A percentile compares a stretch with the other conserved stretches of the same genome.
Conservation (phyloP, 2,888 invertebrate genomes). For the Sepioteuthis lessoniana region DNA sequence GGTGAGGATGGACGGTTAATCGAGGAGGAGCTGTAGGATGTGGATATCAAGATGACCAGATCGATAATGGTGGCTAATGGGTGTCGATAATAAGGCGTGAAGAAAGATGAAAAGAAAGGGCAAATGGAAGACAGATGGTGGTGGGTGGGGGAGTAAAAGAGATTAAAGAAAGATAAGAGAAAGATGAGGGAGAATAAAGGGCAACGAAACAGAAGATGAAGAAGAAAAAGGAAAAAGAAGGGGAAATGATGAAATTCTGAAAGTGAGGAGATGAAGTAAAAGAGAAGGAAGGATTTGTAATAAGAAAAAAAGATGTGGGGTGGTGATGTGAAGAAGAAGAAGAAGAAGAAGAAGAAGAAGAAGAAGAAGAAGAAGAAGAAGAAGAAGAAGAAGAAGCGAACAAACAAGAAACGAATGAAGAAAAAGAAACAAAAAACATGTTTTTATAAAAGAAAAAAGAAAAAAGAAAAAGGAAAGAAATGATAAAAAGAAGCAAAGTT, state of each 20-base stretch:
- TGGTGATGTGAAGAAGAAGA: background rate
- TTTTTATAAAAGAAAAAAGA: background rate
- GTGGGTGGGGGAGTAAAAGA: background rate
- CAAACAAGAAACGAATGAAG: background rate
- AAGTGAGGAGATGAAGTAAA: no score
- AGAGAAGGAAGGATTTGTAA: no score
- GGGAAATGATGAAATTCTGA: no score
- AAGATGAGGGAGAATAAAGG: background rate
- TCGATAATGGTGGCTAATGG: slow-evolving; percentile 20
- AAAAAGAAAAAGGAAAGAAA: background rate
- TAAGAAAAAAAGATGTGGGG: background rate
- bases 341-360: background rate
- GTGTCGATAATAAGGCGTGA: slow-evolving; percentile 33
- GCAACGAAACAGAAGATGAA: background rate
- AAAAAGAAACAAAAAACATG: background rate
- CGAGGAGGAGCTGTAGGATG: background rate
- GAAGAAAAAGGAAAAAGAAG: no score
- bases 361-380: background rate
- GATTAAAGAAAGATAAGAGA: background rate
- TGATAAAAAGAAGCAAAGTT: no score
- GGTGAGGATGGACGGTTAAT: background rate
- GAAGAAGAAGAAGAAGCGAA: background rate
- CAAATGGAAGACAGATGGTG: background rate
- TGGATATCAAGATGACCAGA: background rate
- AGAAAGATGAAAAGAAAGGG: background rate